These are phyloP conservation scores for Aporophyla lueneburgensis DNA, from an alignment of 2,888 invertebrate species.

Conservation along the genomic window DNA sequence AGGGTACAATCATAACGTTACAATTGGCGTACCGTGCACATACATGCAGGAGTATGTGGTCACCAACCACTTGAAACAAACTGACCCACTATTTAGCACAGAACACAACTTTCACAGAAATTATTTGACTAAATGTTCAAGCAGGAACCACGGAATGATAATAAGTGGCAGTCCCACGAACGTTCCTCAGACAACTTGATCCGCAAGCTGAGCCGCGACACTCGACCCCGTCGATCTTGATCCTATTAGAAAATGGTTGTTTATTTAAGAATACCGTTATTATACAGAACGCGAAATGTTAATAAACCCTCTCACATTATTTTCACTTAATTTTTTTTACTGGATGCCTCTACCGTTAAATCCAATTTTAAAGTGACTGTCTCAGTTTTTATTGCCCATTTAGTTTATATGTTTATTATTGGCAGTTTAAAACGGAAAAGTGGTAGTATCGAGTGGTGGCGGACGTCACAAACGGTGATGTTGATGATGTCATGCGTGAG, in stretches of 20 bases:
- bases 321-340: constrained; percentile 57
- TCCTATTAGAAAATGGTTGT: constrained; percentile 38
- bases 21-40: constrained; percentile 6
- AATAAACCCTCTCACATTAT: constrained; percentile 63
- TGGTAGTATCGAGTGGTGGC: constrained; percentile 64
- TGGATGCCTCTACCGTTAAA: constrained; percentile 61
- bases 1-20: constrained; percentile 6
- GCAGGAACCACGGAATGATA: constrained; percentile 25
- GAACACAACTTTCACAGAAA: constrained; percentile 18
- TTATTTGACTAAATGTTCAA: constrained; percentile 9
- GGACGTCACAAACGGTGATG: constrained; percentile 73
- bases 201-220: constrained; percentile 37
- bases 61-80: not conserved
- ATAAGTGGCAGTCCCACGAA: constrained; percentile 23
- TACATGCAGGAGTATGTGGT: constrained; percentile 11
- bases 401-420: constrained; percentile 70
- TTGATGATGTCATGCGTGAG: constrained; percentile 75
- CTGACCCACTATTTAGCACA: not conserved
- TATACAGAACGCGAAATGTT: constrained; percentile 43
- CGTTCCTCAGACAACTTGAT: constrained; percentile 39
- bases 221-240: constrained; percentile 39
- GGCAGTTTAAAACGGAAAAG: constrained; percentile 64
- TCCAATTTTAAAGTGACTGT: constrained; percentile 65
- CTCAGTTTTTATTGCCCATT: constrained; percentile 67
- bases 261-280: constrained; percentile 44